These are phyloP conservation scores for Drosophila mayri DNA, from an alignment of 1,140 invertebrate genomes.

Conservation along the genomic window DNA sequence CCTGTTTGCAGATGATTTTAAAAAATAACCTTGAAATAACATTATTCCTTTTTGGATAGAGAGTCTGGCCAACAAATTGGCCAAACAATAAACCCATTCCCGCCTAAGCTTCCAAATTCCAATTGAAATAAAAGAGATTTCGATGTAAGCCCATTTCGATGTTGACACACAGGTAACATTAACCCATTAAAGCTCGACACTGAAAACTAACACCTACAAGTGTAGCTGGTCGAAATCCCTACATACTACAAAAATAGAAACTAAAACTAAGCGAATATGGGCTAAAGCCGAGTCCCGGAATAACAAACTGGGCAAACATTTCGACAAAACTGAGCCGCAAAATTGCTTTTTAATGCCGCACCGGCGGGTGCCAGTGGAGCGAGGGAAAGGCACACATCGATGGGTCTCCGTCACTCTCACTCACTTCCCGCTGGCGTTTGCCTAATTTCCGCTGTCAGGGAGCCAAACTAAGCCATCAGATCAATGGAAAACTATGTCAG, in stretches of 20 bases:
- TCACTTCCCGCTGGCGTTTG: constrained; percentile 18
- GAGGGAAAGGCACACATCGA: constrained; percentile 10
- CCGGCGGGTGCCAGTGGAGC: neutral
- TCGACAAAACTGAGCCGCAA: constrained; percentile 60
- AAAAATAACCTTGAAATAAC: too few relatives aligned
- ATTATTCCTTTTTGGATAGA: too few relatives aligned
- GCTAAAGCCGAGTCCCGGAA: constrained; percentile 11
- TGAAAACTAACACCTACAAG: constrained; percentile 31
- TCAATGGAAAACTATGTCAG: constrained; percentile 59
- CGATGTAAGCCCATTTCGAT: constrained; percentile 20
- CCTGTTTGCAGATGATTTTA: too few relatives aligned
- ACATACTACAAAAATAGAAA: constrained; percentile 23
- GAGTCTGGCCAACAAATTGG: neutral
- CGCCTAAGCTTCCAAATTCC: neutral
- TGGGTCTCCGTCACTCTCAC: neutral
- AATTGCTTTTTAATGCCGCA: constrained; percentile 62
- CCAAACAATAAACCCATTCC: neutral
- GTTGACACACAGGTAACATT: constrained; percentile 35
- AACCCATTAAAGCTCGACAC: constrained; percentile 30
- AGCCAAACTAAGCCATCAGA: constrained; percentile 51
- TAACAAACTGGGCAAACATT: constrained; percentile 37
- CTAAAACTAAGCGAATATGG: constrained; percentile 26
- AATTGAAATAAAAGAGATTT: constrained; percentile 11
- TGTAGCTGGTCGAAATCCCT: constrained; percentile 9
- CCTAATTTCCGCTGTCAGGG: constrained; percentile 55